A percentile compares a stretch with the other conserved stretches of the same genome.
phyloP scores from a whole-genome alignment of 2,113 vertebrate genomes.

The Taxidea taxus region DNA sequence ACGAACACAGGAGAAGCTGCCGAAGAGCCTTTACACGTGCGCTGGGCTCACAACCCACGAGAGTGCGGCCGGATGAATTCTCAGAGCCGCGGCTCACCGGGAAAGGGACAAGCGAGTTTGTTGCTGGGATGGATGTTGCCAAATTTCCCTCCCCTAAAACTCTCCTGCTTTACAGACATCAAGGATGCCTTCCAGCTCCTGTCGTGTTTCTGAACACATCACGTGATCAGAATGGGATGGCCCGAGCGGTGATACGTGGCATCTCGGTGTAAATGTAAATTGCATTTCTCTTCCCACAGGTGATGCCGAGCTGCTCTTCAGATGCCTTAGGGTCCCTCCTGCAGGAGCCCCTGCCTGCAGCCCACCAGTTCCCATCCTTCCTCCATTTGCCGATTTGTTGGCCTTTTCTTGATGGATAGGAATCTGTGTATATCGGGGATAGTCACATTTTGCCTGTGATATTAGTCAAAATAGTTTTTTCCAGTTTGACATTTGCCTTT shows the following conservation, averaged over 20 bases:
- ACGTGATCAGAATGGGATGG: neutral
- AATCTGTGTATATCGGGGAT: neutral
- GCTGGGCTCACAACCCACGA: fast-evolving
- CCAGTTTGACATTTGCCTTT: neutral
- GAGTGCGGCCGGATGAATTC: neutral
- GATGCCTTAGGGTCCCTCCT: too few species aligned
- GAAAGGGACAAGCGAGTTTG: neutral
- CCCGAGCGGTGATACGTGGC: too few species aligned
- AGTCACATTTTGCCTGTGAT: neutral
- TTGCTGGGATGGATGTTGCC: neutral
- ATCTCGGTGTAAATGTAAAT: neutral
- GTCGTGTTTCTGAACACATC: neutral
- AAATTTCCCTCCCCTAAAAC: neutral
- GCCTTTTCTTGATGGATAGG: neutral
- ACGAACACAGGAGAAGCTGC: neutral
- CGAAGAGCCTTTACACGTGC: neutral
- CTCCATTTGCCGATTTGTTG: neutral
- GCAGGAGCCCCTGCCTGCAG: too few species aligned
- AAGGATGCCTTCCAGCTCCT: neutral
- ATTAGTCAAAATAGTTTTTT: neutral
- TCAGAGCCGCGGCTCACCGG: neutral
- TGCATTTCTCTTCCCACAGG: neutral
- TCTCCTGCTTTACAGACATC: neutral
- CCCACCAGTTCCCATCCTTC: neutral
- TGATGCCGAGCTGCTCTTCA: neutral